Evolutionary conservation across 1,140 invertebrate genomes (phyloP), one percentile per base, ranked within the genome.

Genomic region (Uloborus diversus): DNA sequence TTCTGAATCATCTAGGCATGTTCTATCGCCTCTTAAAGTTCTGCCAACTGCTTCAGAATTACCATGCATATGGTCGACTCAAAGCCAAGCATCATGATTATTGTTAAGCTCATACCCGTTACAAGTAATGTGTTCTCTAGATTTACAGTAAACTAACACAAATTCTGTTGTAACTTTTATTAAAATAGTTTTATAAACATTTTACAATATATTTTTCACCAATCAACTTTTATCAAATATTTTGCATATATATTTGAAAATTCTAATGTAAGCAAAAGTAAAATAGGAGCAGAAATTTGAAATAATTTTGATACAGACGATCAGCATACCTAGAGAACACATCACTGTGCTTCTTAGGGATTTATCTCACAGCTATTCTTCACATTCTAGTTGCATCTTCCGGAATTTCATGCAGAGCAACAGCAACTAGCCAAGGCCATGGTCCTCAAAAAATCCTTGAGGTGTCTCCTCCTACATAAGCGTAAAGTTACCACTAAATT

Each of bases 371-470:
- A n/a, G 28, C 49, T 56, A 57, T 17, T 25, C 71, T 75, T 75
- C 56, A 47, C 37, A 20, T 42, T 73, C 70, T 35, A 14, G n/a
- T 61, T 53, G 62, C 35, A 20, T 64, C 59, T 76, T 64, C 51
- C 59, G 32, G 35, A 76, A 30, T 76, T n/a, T 27, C 30, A 14
- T 28, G 33, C 42, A 42, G 32, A 53, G 5, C 23, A 14, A 5
- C 14, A 32, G 25, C 23, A 17, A 49, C 11, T 95, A 99, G 85
- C 97, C 97, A 83, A 99, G 91, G 81, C 97, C 96, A 87, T 98
- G 96, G 89, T 99, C 97, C 87, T 99, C 97, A 87, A 99, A 99
- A 89, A 99, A 97, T 85, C 96, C 96, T 89, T 98, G 96, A 59
- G 96, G 96, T 51, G 96, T 98, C 90, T 98, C 96, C 89, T 99